These are phyloP conservation scores for Archilochus colubris DNA, from an alignment of 2,113 vertebrate genomes.

Conservation along the genomic window DNA sequence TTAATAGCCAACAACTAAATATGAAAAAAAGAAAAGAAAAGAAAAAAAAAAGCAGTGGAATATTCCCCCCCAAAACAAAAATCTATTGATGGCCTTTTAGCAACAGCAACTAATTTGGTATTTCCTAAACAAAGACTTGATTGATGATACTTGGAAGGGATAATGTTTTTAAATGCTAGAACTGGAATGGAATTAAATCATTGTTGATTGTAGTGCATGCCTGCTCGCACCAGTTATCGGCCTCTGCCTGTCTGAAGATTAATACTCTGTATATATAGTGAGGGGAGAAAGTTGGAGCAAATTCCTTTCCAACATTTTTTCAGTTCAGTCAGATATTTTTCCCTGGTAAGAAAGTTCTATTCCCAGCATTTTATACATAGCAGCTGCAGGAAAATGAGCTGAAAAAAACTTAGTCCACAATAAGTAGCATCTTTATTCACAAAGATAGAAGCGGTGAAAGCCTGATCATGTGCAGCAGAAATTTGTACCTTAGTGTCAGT, in stretches of 20 bases:
- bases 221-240: constrained; percentile 56
- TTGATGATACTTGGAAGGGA: constrained; percentile 59
- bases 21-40: not conserved
- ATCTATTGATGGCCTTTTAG: not conserved
- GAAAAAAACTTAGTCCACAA: not conserved
- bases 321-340: not conserved
- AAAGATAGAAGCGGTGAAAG: not conserved
- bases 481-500: not conserved
- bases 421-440: not conserved
- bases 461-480: not conserved
- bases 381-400: not conserved
- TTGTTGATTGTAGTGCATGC: constrained; percentile 2
- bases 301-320: constrained; percentile 50
- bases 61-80: not conserved
- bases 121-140: constrained; percentile 58
- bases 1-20: constrained; percentile 16
- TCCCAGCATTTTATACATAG: not conserved
- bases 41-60: not conserved
- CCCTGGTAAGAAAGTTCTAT: not conserved
- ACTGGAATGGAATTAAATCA: constrained; percentile 39
- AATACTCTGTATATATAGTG: constrained; percentile 42
- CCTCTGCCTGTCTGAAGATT: constrained; percentile 27
- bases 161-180: constrained; percentile 48
- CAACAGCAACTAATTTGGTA: constrained; percentile 26
- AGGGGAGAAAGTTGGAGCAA: constrained; percentile 7